phyloP scores from a whole-genome alignment of 2,113 vertebrate species.

The Elaphurus davidianus region DNA sequence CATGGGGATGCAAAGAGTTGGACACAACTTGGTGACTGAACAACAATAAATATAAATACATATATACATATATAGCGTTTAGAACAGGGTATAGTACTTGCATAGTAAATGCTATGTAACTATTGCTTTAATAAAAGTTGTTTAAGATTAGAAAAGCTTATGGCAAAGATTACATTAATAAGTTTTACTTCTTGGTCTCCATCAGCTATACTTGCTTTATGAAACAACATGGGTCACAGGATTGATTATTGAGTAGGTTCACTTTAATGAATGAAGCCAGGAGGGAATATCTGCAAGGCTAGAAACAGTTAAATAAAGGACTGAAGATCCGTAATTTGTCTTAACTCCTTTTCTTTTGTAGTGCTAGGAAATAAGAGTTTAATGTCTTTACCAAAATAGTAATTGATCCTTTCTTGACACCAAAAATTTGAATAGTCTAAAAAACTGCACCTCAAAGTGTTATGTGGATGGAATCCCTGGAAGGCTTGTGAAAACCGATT shows the following conservation, averaged over 20 bases:
- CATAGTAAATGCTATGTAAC: not conserved
- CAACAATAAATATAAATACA: not conserved
- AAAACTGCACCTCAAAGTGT: not conserved
- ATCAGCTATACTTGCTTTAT: not conserved
- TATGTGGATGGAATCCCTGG: not conserved
- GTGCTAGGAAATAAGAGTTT: not conserved
- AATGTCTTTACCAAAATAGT: not conserved
- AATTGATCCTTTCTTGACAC: not conserved
- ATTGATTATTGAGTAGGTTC: not conserved
- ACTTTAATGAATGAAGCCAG: not conserved
- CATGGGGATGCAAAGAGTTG: not conserved
- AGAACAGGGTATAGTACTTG: not conserved
- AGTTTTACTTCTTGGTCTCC: not conserved
- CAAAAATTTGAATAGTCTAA: not conserved
- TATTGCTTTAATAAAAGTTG: not conserved
- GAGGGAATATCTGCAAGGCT: not conserved
- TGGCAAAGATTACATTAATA: not conserved
- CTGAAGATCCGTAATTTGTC: not conserved
- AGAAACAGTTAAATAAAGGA: not conserved
- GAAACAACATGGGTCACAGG: not conserved
- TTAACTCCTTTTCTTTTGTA: not conserved
- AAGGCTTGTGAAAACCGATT: not conserved
- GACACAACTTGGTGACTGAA: not conserved
- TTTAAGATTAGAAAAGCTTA: not conserved
- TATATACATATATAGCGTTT: not conserved